Evolutionary conservation across 2,888 invertebrate genomes (phyloP).

Genomic region (Epirrhoe tristata): DNA sequence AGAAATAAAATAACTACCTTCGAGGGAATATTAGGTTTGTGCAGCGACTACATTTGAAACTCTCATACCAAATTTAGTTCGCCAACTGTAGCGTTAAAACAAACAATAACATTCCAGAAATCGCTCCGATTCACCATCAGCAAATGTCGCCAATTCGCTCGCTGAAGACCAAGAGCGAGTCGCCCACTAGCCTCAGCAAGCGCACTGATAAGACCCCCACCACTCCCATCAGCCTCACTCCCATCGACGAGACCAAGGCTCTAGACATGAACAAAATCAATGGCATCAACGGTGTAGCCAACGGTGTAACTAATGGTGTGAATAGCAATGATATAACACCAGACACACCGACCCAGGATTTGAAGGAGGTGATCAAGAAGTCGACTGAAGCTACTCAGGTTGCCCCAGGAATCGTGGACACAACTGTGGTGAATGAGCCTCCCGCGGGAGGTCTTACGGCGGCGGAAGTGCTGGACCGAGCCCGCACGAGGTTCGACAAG

Average conservation of each 20-base stretch:
- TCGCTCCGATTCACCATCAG: conserved; percentile 82
- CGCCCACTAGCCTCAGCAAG: conserved; percentile 80
- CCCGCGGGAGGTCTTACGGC: conserved; percentile 84
- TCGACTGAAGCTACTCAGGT: conserved; percentile 80
- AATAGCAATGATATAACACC: conserved; percentile 75
- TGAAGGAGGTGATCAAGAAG: conserved; percentile 76
- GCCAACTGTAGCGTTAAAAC: conserved; percentile 41
- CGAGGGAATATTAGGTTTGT: background rate
- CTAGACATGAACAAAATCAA: conserved; percentile 78
- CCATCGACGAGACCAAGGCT: conserved; percentile 81
- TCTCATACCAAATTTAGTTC: conserved; percentile 27
- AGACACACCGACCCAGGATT: conserved; percentile 72
- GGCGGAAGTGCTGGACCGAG: conserved; percentile 91
- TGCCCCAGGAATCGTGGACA: conserved; percentile 85
- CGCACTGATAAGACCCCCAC: conserved; percentile 82
- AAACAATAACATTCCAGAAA: conserved; percentile 72
- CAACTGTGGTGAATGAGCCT: conserved; percentile 79
- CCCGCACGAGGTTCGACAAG: conserved; percentile 93
- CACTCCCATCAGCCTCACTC: conserved; percentile 79
- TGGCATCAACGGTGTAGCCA: conserved; percentile 54
- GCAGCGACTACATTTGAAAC: conserved; percentile 21
- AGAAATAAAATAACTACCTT: background rate
- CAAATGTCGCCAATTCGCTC: conserved; percentile 84
- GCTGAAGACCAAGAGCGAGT: conserved; percentile 77
- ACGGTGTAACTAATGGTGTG: conserved; percentile 53